Percentiles rank a stretch among this genome's conserved stretches.
Evolutionary conservation across 2,888 invertebrate genomes (phyloP).

Genomic region (Noctua fimbriata): DNA sequence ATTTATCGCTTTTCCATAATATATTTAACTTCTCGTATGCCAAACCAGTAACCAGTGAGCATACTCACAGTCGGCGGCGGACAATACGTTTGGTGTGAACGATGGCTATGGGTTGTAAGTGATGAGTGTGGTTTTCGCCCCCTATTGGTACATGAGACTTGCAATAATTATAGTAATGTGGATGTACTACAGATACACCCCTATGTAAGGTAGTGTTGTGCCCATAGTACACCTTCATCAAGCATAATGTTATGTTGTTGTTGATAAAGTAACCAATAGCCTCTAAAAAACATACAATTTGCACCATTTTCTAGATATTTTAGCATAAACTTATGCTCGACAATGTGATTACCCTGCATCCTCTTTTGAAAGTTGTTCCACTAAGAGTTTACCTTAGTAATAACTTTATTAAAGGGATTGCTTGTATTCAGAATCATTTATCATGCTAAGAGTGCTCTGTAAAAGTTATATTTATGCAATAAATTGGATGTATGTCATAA

Average conservation of each 20-base stretch:
- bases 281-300: not conserved
- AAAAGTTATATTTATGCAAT: not conserved
- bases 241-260: not conserved
- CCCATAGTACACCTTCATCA: not conserved
- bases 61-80: too few relatives aligned
- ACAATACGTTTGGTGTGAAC: too few relatives aligned
- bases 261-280: not conserved
- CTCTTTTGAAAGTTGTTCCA: not conserved
- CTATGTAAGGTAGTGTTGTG: not conserved
- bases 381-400: not conserved
- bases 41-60: too few relatives aligned
- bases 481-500: not conserved
- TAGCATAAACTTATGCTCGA: not conserved
- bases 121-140: not conserved
- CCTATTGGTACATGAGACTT: not conserved
- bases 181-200: not conserved
- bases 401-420: not conserved
- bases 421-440: not conserved
- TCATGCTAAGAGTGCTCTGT: not conserved
- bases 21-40: too few relatives aligned
- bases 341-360: not conserved
- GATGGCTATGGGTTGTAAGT: not conserved
- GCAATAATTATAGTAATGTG: not conserved
- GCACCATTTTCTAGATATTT: not conserved
- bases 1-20: too few relatives aligned